phyloP scores from a whole-genome alignment of 2,888 invertebrate genomes.

The Callyntrura guangdongensis region DNA sequence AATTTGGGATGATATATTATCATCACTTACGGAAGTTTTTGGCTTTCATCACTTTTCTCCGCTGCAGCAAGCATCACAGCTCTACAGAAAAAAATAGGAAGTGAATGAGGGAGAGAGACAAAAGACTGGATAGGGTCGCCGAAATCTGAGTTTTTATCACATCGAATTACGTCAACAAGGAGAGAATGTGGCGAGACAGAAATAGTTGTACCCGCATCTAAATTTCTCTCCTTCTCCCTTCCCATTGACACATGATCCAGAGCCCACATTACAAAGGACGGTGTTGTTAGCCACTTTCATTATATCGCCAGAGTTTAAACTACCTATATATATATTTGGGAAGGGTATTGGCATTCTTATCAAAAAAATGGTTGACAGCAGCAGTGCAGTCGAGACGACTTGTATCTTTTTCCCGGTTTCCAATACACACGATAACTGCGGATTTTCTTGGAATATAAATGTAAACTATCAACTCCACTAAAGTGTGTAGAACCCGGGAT shows the following conservation, averaged over 20 bases:
- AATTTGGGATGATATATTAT: slow-evolving; percentile 65
- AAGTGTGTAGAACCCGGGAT: no score
- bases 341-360: not conserved
- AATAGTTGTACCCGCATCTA: slow-evolving; percentile 41
- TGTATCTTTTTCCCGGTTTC: not conserved
- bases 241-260: slow-evolving; percentile 62
- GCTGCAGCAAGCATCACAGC: not conserved
- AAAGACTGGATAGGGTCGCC: slow-evolving; percentile 14
- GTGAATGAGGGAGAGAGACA: slow-evolving; percentile 38
- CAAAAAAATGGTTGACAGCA: slow-evolving; percentile 14
- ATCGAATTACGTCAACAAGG: slow-evolving; percentile 63
- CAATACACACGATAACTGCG: not conserved
- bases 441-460: no score
- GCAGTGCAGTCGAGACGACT: not conserved
- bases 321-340: not conserved
- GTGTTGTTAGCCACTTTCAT: not conserved
- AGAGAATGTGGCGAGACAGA: slow-evolving; percentile 35
- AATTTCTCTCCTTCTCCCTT: slow-evolving; percentile 43
- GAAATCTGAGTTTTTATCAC: slow-evolving; percentile 71
- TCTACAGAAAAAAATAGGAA: slow-evolving; percentile 41
- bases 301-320: not conserved
- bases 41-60: slow-evolving; percentile 48
- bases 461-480: not conserved
- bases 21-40: slow-evolving; percentile 59
- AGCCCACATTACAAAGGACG: slow-evolving; percentile 30